These are phyloP conservation scores for Philopotamus ludificatus DNA, from an alignment of 1,140 invertebrate species.

Conservation along the genomic window DNA sequence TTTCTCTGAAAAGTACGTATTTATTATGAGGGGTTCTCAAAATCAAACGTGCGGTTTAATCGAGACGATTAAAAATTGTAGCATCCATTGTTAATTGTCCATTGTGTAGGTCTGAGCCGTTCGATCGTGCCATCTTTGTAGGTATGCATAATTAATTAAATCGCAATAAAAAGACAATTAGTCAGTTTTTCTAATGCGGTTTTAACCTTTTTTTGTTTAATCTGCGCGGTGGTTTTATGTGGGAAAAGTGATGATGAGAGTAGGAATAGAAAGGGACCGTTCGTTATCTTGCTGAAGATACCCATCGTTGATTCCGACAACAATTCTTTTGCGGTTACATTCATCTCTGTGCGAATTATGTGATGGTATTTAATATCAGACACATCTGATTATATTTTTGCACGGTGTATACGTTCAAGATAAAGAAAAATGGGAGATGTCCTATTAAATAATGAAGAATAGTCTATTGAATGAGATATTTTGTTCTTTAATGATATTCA, in stretches of 20 bases:
- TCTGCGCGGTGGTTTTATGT: neutral
- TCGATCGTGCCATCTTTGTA: neutral
- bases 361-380: too few relatives aligned
- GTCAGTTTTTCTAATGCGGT: neutral
- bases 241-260: conserved; percentile 20
- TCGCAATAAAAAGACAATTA: neutral
- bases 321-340: too few relatives aligned
- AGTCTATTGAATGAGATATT: too few relatives aligned
- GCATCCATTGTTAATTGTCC: neutral
- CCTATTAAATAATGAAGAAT: too few relatives aligned
- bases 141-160: neutral
- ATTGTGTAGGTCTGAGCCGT: neutral
- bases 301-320: neutral
- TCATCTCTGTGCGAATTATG: too few relatives aligned
- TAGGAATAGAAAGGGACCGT: conserved; percentile 22
- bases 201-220: neutral
- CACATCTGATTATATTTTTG: too few relatives aligned
- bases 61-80: neutral
- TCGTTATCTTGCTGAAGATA: neutral
- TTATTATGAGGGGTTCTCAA: too few relatives aligned
- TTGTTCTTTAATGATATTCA: too few relatives aligned
- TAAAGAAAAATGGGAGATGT: too few relatives aligned
- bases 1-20: too few relatives aligned
- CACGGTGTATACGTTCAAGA: too few relatives aligned
- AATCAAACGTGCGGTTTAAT: neutral